phyloP scores from a whole-genome alignment of 1,140 invertebrate species.

The Pogonognathellus flavescens region DNA sequence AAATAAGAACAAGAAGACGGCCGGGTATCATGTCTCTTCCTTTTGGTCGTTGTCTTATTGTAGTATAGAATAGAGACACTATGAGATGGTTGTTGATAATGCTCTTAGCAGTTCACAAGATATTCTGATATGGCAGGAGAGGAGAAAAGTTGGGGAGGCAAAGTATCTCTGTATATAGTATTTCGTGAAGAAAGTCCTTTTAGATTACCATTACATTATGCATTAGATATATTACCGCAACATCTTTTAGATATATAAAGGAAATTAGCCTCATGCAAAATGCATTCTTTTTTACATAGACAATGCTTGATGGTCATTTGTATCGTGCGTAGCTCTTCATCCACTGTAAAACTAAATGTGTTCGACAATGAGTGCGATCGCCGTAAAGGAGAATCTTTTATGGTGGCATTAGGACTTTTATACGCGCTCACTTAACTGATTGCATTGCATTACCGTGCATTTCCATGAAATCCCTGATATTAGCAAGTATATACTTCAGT shows the following conservation, averaged over 20 bases:
- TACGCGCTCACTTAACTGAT: conserved; percentile 44
- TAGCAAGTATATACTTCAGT: conserved; percentile 3
- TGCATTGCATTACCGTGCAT: conserved; percentile 35
- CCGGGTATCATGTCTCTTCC: too few relatives aligned
- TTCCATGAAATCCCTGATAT: conserved; percentile 1
- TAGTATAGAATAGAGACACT: neutral
- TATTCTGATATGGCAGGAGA: neutral
- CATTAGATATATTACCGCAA: conserved; percentile 47
- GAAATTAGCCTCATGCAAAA: conserved; percentile 49
- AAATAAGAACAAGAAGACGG: too few relatives aligned
- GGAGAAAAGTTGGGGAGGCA: conserved; percentile 9
- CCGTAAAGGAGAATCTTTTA: conserved; percentile 40
- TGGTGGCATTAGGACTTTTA: conserved; percentile 41
- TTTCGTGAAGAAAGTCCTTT: conserved; percentile 44
- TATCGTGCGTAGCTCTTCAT: conserved; percentile 37
- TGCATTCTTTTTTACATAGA: conserved; percentile 46
- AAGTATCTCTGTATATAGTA: neutral
- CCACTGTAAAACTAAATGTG: conserved; percentile 48
- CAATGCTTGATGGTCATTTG: conserved; percentile 48
- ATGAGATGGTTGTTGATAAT: too few relatives aligned
- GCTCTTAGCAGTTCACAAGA: neutral
- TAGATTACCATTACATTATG: conserved; percentile 49
- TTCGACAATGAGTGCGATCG: conserved; percentile 38
- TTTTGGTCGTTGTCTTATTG: neutral
- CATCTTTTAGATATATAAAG: conserved; percentile 50